These are phyloP conservation scores for Scaptodrosophila lebanonensis DNA, from an alignment of 1,140 invertebrate species.

Conservation along the genomic window DNA sequence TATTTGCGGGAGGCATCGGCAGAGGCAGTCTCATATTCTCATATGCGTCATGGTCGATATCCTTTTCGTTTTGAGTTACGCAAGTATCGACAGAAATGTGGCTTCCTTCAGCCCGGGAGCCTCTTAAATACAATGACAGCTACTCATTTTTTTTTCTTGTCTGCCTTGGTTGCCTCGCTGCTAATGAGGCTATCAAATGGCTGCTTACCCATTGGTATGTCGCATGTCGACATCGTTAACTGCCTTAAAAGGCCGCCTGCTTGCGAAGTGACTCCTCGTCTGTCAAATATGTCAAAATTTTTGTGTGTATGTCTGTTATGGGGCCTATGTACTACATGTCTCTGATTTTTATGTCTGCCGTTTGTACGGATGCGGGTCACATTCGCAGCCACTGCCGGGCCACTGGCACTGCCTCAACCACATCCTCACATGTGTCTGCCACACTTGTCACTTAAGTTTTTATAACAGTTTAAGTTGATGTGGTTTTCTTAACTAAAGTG, in stretches of 20 bases:
- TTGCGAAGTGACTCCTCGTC: slow-evolving; percentile 17
- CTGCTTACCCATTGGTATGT: slow-evolving; percentile 48
- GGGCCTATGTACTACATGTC: slow-evolving; percentile 24
- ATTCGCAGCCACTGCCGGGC: too few relatives aligned
- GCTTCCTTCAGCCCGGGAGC: slow-evolving; percentile 15
- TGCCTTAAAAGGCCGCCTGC: not conserved
- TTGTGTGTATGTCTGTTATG: slow-evolving; percentile 19
- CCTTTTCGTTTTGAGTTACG: slow-evolving; percentile 69
- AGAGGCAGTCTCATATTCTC: slow-evolving; percentile 46
- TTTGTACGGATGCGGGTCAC: slow-evolving; percentile 22
- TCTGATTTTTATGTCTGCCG: slow-evolving; percentile 35
- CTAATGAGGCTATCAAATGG: slow-evolving; percentile 75
- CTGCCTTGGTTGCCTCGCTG: slow-evolving; percentile 50
- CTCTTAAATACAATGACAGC: slow-evolving; percentile 65
- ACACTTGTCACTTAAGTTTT: slow-evolving; percentile 73
- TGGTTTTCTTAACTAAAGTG: slow-evolving; percentile 46
- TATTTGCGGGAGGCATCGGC: slow-evolving; percentile 32
- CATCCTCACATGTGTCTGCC: slow-evolving; percentile 55
- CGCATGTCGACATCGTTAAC: not conserved
- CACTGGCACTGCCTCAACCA: slow-evolving; percentile 6
- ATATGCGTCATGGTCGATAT: slow-evolving; percentile 62
- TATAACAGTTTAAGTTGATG: slow-evolving; percentile 51
- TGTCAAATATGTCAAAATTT: slow-evolving; percentile 73
- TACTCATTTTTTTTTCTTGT: slow-evolving; percentile 27
- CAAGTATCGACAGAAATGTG: slow-evolving; percentile 33